A percentile compares a stretch with the other conserved stretches of the same genome.
Conservation (phyloP, 2,113 vertebrate species). For the Sylvilagus bachmani region DNA sequence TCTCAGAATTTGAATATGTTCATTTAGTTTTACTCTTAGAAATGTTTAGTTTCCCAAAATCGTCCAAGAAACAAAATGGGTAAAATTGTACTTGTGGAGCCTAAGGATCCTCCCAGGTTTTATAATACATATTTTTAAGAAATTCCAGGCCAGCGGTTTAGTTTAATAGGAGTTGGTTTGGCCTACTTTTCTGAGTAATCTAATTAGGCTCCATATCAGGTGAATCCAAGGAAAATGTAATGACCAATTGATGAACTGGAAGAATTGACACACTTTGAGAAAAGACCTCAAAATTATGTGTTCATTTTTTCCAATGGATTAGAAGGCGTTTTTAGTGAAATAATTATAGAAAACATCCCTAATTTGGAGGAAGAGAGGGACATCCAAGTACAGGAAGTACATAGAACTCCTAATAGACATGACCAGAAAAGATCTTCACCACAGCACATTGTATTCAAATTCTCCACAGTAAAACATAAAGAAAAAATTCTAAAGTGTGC, state of each 20-base stretch:
- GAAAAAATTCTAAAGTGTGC: no score
- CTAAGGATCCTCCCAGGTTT: neutral
- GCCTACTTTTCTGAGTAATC: neutral
- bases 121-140: neutral
- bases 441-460: no score
- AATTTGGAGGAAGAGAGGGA: no score
- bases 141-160: neutral
- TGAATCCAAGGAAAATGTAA: constrained; percentile 8
- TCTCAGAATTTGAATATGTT: neutral
- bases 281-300: neutral
- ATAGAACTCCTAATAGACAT: no score
- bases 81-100: neutral
- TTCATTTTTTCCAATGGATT: neutral
- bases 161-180: neutral
- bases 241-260: neutral
- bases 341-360: no score
- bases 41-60: neutral
- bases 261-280: neutral
- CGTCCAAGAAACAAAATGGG: neutral
- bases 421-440: no score
- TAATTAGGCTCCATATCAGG: neutral
- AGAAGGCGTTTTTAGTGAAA: no score
- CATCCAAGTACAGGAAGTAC: no score
- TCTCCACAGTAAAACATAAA: no score
- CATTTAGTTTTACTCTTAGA: neutral